Evolutionary conservation across 2,113 vertebrate genomes (phyloP).

Genomic region (Gymnarchus niloticus): DNA sequence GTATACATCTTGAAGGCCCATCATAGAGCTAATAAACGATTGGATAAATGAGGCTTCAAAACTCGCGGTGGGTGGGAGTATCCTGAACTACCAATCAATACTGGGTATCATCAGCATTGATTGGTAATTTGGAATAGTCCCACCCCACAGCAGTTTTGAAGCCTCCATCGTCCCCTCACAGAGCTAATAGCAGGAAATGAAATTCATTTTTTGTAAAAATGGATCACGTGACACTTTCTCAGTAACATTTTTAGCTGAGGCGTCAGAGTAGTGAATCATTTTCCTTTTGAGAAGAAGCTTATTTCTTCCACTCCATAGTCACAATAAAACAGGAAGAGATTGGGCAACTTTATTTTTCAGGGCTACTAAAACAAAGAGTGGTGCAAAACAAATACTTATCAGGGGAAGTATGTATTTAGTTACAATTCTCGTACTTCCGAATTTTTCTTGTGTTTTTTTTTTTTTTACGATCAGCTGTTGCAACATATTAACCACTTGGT

Average conservation of each 20-base stretch:
- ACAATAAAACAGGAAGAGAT: neutral
- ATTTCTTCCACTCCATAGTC: no score
- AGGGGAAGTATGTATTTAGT: neutral
- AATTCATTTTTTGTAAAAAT: neutral
- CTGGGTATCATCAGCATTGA: no score
- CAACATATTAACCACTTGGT: neutral
- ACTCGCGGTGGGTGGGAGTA: no score
- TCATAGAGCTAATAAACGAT: neutral
- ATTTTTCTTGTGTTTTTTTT: neutral
- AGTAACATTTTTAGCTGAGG: neutral
- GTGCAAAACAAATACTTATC: neutral
- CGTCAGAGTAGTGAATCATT: no score
- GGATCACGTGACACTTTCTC: neutral
- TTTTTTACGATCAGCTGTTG: neutral
- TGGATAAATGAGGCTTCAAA: no score
- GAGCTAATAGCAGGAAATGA: neutral
- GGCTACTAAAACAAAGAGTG: neutral
- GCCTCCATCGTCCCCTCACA: no score
- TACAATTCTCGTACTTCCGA: neutral
- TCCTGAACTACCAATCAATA: no score
- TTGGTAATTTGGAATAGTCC: no score
- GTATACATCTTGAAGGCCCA: neutral
- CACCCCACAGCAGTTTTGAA: no score
- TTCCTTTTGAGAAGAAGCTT: no score
- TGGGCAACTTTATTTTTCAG: neutral